Evolutionary conservation across 2,888 invertebrate genomes (phyloP).

Genomic region (Ophraella communa): DNA sequence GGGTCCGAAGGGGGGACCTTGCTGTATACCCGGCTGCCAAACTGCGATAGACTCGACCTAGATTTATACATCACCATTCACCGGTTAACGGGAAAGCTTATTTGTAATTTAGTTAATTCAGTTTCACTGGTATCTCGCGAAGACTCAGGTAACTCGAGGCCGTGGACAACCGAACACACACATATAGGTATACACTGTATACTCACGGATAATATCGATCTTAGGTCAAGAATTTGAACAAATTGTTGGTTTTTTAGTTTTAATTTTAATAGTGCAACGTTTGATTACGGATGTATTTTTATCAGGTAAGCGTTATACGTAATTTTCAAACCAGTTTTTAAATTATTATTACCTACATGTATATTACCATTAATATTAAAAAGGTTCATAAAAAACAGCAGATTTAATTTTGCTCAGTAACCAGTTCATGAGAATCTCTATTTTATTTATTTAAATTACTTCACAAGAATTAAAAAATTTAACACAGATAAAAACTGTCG

Average conservation of each 20-base stretch:
- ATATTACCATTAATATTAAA: no score
- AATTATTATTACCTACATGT: no score
- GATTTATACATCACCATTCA: conserved; percentile 56
- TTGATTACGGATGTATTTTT: not conserved
- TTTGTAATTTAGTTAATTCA: conserved; percentile 51
- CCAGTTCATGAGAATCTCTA: no score
- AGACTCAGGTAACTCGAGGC: conserved; percentile 28
- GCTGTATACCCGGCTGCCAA: conserved; percentile 40
- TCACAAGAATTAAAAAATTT: no score
- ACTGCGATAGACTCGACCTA: conserved; percentile 51
- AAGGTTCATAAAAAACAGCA: no score
- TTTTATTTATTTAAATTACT: no score
- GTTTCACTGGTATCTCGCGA: conserved; percentile 47
- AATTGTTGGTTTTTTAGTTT: not conserved
- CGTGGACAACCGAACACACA: conserved; percentile 13
- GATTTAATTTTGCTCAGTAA: no score
- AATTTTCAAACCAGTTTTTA: not conserved
- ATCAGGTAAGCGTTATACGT: not conserved
- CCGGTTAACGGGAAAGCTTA: conserved; percentile 55
- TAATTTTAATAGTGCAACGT: not conserved
- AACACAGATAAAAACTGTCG: no score
- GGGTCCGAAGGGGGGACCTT: conserved; percentile 33
- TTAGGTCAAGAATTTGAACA: conserved; percentile 3
- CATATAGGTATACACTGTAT: no score
- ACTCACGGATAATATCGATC: conserved; percentile 11